Evolutionary conservation across 2,888 invertebrate species (phyloP).

Genomic region (Eurytoma adleriae): DNA sequence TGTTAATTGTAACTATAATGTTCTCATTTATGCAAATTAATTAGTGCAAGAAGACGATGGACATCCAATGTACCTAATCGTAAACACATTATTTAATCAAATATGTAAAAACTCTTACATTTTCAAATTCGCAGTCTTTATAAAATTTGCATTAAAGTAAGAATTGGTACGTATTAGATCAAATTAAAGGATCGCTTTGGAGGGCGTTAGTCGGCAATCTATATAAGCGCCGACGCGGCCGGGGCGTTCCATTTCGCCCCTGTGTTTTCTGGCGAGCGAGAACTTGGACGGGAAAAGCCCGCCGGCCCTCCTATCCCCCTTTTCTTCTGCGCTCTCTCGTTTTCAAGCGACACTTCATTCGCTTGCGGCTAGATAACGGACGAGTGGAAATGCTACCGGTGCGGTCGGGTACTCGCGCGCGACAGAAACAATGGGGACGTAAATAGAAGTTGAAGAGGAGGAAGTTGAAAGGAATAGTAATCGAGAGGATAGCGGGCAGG

Average conservation of each 20-base stretch:
- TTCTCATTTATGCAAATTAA: no score
- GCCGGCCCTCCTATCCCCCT: neutral
- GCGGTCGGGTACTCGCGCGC: neutral
- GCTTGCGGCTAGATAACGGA: conserved; percentile 21
- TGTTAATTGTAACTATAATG: no score
- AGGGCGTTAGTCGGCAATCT: neutral
- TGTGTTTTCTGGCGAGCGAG: neutral
- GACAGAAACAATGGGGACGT: conserved; percentile 2
- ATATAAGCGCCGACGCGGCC: conserved; percentile 18
- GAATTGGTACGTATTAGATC: neutral
- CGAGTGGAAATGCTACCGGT: neutral
- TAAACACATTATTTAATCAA: no score
- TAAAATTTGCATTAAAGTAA: neutral
- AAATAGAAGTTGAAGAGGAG: conserved; percentile 36
- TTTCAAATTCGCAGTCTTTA: neutral
- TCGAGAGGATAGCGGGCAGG: no score
- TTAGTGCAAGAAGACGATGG: no score
- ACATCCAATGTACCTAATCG: no score
- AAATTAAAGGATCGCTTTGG: conserved; percentile 16
- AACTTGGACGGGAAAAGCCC: neutral
- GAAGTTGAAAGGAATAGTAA: neutral
- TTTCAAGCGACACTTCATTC: conserved; percentile 40
- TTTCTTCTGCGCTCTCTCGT: neutral
- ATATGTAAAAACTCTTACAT: no score
- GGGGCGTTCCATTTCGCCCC: no score